Conservation (phyloP, 2,113 vertebrate species). For the Motacilla alba region DNA sequence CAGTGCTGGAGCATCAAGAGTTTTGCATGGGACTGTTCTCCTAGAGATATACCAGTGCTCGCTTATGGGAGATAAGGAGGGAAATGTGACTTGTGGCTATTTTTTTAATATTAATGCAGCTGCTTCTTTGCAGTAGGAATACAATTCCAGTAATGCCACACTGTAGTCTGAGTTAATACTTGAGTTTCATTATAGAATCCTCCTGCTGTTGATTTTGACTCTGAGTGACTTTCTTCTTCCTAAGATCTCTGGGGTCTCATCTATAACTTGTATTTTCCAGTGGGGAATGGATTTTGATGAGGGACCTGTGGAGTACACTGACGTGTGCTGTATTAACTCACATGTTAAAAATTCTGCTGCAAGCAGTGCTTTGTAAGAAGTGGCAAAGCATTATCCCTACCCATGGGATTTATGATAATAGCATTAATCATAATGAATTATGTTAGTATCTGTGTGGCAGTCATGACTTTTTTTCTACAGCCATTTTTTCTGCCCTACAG, state of each 20-base stretch:
- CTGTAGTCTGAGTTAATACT: neutral
- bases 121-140: neutral
- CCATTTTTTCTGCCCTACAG: neutral
- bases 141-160: neutral
- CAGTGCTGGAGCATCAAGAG: neutral
- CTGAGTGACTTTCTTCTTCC: neutral
- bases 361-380: neutral
- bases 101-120: neutral
- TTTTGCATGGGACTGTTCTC: neutral
- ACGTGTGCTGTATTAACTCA: neutral
- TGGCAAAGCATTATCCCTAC: neutral
- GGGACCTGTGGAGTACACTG: neutral
- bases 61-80: neutral
- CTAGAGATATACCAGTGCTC: neutral
- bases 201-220: neutral
- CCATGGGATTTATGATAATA: neutral
- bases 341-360: neutral
- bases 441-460: neutral
- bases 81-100: neutral
- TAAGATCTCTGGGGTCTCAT: neutral
- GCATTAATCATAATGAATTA: neutral
- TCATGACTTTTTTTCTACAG: neutral
- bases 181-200: neutral
- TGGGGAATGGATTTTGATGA: neutral
- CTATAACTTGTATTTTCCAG: neutral